phyloP scores from a whole-genome alignment of 2,113 vertebrate species.

The Deroptyus accipitrinus region DNA sequence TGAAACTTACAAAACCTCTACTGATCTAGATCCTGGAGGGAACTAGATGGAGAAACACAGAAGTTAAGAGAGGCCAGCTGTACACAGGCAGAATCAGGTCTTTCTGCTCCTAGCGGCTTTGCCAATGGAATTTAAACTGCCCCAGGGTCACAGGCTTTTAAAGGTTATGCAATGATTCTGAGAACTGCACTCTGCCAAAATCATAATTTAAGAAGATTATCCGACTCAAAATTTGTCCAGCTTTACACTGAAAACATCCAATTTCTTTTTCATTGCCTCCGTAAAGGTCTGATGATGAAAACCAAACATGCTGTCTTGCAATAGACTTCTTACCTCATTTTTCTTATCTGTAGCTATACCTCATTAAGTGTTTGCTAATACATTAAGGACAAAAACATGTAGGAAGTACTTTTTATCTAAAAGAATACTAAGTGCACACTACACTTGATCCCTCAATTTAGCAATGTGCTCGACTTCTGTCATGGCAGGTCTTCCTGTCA shows the following conservation, averaged over 20 bases:
- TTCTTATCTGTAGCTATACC: conserved; percentile 4
- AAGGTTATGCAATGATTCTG: neutral
- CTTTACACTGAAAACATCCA: neutral
- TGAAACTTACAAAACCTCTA: neutral
- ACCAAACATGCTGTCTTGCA: neutral
- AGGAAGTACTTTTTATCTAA: neutral
- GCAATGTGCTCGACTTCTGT: neutral
- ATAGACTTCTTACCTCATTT: neutral
- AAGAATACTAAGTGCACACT: neutral
- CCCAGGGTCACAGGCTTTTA: neutral
- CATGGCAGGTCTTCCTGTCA: neutral
- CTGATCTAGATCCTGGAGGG: neutral
- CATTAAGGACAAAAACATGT: neutral
- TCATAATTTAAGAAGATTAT: conserved; percentile 36
- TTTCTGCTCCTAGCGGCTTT: neutral
- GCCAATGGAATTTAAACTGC: conserved; percentile 19
- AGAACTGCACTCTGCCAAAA: neutral
- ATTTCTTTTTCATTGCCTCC: neutral
- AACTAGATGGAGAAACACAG: neutral
- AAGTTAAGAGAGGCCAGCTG: neutral
- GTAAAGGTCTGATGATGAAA: conserved; percentile 14
- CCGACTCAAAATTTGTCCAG: conserved; percentile 1
- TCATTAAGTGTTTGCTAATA: neutral
- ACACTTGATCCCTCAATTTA: neutral
- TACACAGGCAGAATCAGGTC: neutral